Percentiles rank a stretch among this genome's conserved stretches.
These are phyloP conservation scores for Tinamus guttatus DNA, from an alignment of 2,113 vertebrate genomes.

Conservation along the genomic window DNA sequence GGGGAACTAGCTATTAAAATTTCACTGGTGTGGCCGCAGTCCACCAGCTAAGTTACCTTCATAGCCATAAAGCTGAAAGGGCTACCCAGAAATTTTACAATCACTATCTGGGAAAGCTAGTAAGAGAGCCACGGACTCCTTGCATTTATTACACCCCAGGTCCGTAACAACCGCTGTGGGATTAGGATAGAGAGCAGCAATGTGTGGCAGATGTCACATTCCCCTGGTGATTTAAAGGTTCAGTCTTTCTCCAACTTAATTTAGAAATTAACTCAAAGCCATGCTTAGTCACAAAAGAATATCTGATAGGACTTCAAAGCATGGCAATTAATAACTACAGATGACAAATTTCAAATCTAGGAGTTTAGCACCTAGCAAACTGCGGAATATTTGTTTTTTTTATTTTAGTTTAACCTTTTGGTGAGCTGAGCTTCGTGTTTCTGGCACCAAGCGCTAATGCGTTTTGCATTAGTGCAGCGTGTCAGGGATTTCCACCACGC, in stretches of 20 bases:
- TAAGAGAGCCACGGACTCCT: slow-evolving; percentile 1
- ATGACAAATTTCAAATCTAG: slow-evolving; percentile 20
- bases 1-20: slow-evolving; percentile 68
- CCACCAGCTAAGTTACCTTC: slow-evolving; percentile 70
- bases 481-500: not conserved
- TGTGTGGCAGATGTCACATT: slow-evolving; percentile 49
- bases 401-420: not conserved
- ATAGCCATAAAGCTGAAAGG: slow-evolving; percentile 59
- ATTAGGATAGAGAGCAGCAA: slow-evolving; percentile 57
- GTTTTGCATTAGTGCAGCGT: not conserved
- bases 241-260: slow-evolving; percentile 54
- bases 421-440: not conserved
- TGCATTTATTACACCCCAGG: slow-evolving; percentile 48
- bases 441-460: not conserved
- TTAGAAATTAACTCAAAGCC: slow-evolving; percentile 61
- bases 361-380: not conserved
- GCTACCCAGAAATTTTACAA: slow-evolving; percentile 71
- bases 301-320: slow-evolving; percentile 45
- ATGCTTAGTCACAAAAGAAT: not conserved
- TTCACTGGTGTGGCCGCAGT: slow-evolving; percentile 63
- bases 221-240: slow-evolving; percentile 59
- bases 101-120: slow-evolving; percentile 51
- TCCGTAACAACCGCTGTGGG: slow-evolving; percentile 51
- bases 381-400: not conserved
- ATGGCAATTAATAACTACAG: slow-evolving; percentile 11